Conservation (phyloP, 2,113 vertebrate species). For the Poeciliopsis occidentalis region DNA sequence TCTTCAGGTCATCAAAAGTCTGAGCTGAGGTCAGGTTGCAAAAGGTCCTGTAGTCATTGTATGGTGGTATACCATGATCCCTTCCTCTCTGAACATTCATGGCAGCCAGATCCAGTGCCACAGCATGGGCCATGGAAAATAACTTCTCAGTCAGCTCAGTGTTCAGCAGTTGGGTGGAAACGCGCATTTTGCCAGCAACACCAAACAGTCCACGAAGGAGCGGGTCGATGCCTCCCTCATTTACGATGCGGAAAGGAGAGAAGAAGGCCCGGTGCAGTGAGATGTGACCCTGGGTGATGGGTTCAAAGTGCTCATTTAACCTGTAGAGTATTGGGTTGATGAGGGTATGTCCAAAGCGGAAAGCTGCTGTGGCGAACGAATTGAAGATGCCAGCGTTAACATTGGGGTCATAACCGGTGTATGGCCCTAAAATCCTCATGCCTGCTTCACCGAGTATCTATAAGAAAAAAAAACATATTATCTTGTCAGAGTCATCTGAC, state of each 20-base stretch:
- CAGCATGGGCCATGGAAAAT: constrained; percentile 96
- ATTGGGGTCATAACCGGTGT: constrained; percentile 90
- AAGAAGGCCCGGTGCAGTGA: constrained; percentile 97
- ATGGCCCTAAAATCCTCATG: constrained; percentile 88
- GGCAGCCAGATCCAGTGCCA: constrained; percentile 95
- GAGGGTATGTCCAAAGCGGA: constrained; percentile 97
- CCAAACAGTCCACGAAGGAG: constrained; percentile 94
- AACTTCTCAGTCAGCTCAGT: constrained; percentile 95
- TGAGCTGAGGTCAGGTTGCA: constrained; percentile 93
- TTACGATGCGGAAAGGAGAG: constrained; percentile 95
- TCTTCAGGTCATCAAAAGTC: constrained; percentile 91
- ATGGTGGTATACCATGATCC: constrained; percentile 95
- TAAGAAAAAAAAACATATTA: neutral
- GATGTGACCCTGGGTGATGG: constrained; percentile 91
- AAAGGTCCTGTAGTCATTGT: constrained; percentile 96
- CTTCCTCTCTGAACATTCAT: constrained; percentile 97
- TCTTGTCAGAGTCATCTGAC: neutral
- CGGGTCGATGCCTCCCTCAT: constrained; percentile 97
- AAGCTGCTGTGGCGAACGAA: constrained; percentile 95
- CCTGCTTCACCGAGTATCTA: constrained; percentile 92
- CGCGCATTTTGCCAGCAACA: constrained; percentile 94
- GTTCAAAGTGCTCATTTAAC: constrained; percentile 89
- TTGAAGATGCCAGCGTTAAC: constrained; percentile 91
- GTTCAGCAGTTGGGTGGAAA: constrained; percentile 92
- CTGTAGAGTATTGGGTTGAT: constrained; percentile 94